phyloP scores from a whole-genome alignment of 2,797 vertebrate genomes.

The Coracias cyanogaster region DNA sequence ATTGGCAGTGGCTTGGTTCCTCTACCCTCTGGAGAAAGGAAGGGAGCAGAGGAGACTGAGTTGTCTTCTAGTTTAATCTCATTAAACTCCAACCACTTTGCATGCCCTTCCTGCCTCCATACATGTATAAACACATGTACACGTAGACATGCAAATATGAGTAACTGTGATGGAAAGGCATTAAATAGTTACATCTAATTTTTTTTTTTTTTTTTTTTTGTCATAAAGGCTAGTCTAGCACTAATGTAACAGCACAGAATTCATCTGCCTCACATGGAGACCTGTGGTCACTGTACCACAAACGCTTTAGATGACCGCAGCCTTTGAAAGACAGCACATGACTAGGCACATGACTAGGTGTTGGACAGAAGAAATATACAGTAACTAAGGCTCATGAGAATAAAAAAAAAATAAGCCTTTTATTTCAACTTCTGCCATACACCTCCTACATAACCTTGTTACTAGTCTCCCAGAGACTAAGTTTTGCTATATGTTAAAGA shows the following conservation, averaged over 20 bases:
- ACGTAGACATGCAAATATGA: not conserved
- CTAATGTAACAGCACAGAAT: not conserved
- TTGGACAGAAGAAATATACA: not conserved
- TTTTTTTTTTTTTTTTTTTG: too few relatives aligned
- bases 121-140: not conserved
- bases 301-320: not conserved
- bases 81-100: not conserved
- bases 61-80: not conserved
- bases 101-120: not conserved
- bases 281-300: not conserved
- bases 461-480: constrained; percentile 26
- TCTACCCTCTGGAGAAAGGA: not conserved
- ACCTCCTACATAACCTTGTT: constrained; percentile 36
- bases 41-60: not conserved
- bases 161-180: not conserved
- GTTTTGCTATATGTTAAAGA: not conserved
- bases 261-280: not conserved
- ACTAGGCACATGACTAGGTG: not conserved
- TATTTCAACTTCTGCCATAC: not conserved
- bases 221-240: not conserved
- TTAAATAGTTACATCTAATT: not conserved
- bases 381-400: not conserved
- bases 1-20: not conserved
- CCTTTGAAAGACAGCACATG: not conserved
- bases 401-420: not conserved